Conservation (phyloP, 2,888 invertebrate genomes). For the Oligia latruncula region DNA sequence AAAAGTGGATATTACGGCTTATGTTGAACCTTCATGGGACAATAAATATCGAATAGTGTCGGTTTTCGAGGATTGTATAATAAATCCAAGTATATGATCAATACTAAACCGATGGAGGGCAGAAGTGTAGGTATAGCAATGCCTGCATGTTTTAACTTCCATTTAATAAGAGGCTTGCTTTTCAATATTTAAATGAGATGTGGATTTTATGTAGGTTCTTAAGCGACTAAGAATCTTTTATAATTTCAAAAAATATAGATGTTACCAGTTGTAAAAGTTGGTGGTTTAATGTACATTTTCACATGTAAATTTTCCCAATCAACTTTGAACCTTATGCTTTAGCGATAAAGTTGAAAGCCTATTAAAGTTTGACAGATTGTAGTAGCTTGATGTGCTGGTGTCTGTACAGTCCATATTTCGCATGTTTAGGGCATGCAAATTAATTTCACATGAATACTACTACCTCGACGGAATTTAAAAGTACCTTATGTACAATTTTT, state of each 20-base stretch:
- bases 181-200: neutral
- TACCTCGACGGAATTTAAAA: neutral
- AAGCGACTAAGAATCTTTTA: neutral
- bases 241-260: neutral
- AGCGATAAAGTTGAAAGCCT: too few relatives aligned
- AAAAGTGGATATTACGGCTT: conserved; percentile 46
- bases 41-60: conserved; percentile 45
- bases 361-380: too few relatives aligned
- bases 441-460: neutral
- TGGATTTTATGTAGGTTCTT: neutral
- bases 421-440: neutral
- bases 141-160: neutral
- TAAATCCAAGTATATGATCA: conserved; percentile 40
- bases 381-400: too few relatives aligned
- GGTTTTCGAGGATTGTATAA: conserved; percentile 46
- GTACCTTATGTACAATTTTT: too few relatives aligned
- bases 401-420: neutral
- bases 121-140: neutral
- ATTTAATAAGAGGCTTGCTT: neutral
- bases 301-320: too few relatives aligned
- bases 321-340: too few relatives aligned
- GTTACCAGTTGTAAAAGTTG: neutral
- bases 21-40: conserved; percentile 46
- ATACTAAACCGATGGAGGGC: conserved; percentile 11
- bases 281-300: neutral